Percentiles rank a stretch among this genome's conserved stretches.
phyloP scores from a whole-genome alignment of 2,113 vertebrate species.

The Nematolebias whitei region DNA sequence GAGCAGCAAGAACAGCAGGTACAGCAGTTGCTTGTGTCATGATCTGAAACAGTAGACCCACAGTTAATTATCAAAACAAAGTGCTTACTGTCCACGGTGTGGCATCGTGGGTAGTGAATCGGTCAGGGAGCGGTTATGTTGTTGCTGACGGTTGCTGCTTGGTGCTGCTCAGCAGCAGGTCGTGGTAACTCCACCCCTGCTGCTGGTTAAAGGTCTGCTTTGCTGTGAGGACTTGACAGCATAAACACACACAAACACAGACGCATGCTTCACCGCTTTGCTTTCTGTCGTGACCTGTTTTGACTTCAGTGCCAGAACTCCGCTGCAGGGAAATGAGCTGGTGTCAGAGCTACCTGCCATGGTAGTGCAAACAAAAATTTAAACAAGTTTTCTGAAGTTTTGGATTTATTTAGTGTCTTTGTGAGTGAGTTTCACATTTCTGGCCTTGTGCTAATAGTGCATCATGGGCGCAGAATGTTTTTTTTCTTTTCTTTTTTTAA shows the following conservation, averaged over 20 bases:
- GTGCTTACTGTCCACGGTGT: slow-evolving; percentile 28
- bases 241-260: slow-evolving; percentile 10
- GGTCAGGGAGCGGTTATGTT: slow-evolving; percentile 39
- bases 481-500: too few species aligned
- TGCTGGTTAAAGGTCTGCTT: slow-evolving; percentile 52
- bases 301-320: slow-evolving; percentile 13
- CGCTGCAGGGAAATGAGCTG: slow-evolving; percentile 20
- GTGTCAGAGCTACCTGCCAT: slow-evolving; percentile 16
- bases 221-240: slow-evolving; percentile 27
- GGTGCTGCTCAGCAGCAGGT: slow-evolving; percentile 43
- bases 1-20: background rate
- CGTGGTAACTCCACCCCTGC: slow-evolving; percentile 27
- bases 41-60: background rate
- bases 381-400: slow-evolving; percentile 12
- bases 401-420: background rate
- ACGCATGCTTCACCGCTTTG: slow-evolving; percentile 8
- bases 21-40: background rate
- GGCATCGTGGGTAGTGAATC: slow-evolving; percentile 42
- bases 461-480: too few species aligned
- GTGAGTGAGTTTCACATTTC: slow-evolving; percentile 11
- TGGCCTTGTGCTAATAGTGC: background rate
- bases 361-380: slow-evolving; percentile 1
- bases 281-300: slow-evolving; percentile 39
- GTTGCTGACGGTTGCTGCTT: slow-evolving; percentile 29
- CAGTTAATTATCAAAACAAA: slow-evolving; percentile 27